Evolutionary conservation across 2,797 vertebrate genomes (phyloP).

Genomic region (Anabas testudineus): DNA sequence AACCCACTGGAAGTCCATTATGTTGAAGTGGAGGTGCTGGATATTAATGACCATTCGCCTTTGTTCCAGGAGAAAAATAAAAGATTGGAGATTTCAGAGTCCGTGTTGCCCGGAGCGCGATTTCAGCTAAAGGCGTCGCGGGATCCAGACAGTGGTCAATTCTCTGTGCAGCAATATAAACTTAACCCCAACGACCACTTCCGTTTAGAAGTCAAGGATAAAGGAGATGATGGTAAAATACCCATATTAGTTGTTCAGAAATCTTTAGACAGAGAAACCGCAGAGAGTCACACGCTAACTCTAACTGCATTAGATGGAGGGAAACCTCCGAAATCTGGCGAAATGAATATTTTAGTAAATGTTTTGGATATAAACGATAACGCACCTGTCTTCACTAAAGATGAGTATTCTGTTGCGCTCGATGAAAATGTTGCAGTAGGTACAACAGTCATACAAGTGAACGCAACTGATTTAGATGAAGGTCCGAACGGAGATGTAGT

Average conservation of each 20-base stretch:
- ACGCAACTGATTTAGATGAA: slow-evolving; percentile 68
- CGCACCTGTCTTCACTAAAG: slow-evolving; percentile 47
- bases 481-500: slow-evolving; percentile 54
- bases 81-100: slow-evolving; percentile 67
- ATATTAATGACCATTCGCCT: slow-evolving; percentile 74
- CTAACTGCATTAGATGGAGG: slow-evolving; percentile 72
- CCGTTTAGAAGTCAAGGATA: slow-evolving; percentile 69
- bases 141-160: slow-evolving; percentile 63
- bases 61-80: slow-evolving; percentile 53
- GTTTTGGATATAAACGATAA: slow-evolving; percentile 79
- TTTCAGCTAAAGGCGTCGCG: slow-evolving; percentile 60
- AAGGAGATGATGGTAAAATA: slow-evolving; percentile 67
- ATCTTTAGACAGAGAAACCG: slow-evolving; percentile 66
- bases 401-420: slow-evolving; percentile 53
- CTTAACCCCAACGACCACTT: slow-evolving; percentile 71
- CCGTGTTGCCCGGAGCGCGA: slow-evolving; percentile 53
- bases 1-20: slow-evolving; percentile 70
- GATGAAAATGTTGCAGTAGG: slow-evolving; percentile 62
- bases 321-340: slow-evolving; percentile 59
- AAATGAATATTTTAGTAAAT: slow-evolving; percentile 36
- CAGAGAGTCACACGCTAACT: slow-evolving; percentile 27
- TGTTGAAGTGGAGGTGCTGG: slow-evolving; percentile 55
- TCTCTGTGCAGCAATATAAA: slow-evolving; percentile 69
- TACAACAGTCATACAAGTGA: slow-evolving; percentile 54
- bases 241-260: slow-evolving; percentile 72